A percentile compares a stretch with the other conserved stretches of the same genome.
phyloP scores from a whole-genome alignment of 1,140 invertebrate species.

The Eubasilissa regina region DNA sequence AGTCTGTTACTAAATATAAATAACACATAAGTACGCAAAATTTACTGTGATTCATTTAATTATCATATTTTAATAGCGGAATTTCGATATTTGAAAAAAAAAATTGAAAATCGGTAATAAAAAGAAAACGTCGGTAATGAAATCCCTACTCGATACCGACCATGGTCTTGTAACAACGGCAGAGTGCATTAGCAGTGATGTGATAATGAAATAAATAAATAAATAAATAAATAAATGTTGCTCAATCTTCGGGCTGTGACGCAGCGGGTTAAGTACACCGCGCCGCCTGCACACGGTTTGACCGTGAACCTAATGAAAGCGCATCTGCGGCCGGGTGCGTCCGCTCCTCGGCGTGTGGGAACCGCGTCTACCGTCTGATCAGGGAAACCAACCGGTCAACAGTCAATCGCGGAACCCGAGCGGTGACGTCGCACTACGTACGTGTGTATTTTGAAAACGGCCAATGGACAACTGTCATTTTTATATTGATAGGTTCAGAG shows the following conservation, averaged over 20 bases:
- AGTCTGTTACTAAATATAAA: too few relatives aligned
- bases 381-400: conserved; percentile 26
- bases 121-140: too few relatives aligned
- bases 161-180: not conserved
- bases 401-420: conserved; percentile 28
- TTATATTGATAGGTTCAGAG: too few relatives aligned
- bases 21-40: too few relatives aligned
- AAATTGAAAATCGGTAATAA: too few relatives aligned
- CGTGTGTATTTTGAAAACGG: conserved; percentile 31
- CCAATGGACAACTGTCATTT: too few relatives aligned
- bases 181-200: not conserved
- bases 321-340: conserved; percentile 25
- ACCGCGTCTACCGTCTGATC: not conserved
- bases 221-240: not conserved
- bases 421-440: conserved; percentile 1
- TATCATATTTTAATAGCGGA: too few relatives aligned
- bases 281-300: conserved; percentile 15
- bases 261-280: conserved; percentile 7
- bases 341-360: not conserved
- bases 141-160: too few relatives aligned
- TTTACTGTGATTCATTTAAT: too few relatives aligned
- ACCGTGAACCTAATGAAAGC: conserved; percentile 39
- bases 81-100: too few relatives aligned
- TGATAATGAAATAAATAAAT: not conserved
- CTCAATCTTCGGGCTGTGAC: not conserved